Conservation (phyloP, 2,797 vertebrate genomes). For the Lepilemur septentrionalis region DNA sequence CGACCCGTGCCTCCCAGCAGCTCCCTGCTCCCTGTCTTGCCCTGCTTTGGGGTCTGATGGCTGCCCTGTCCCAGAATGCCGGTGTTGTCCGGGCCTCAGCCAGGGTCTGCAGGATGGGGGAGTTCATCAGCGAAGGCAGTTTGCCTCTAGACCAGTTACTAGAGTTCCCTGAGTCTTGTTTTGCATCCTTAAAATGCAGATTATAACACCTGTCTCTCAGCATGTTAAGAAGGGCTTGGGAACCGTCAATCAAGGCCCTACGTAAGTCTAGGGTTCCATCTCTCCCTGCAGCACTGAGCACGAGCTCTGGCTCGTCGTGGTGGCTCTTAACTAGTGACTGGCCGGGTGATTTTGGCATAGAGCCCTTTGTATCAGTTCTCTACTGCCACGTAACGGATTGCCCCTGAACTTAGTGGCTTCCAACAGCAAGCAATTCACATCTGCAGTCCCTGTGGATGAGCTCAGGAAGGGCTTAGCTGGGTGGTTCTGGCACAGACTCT, state of each 20-base stretch:
- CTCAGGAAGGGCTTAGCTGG: not conserved
- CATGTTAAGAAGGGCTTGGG: not conserved
- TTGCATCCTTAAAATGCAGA: not conserved
- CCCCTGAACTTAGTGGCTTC: not conserved
- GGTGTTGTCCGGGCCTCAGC: not conserved
- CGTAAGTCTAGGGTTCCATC: not conserved
- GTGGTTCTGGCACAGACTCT: too few species aligned
- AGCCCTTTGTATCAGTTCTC: fast-evolving
- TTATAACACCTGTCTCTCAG: not conserved
- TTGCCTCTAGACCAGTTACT: not conserved
- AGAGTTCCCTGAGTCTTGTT: not conserved
- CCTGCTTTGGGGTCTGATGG: not conserved
- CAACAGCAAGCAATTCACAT: not conserved
- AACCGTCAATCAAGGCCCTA: not conserved
- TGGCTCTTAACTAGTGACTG: not conserved
- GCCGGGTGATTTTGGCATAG: not conserved
- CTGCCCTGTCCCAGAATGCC: not conserved
- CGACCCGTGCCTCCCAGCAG: not conserved
- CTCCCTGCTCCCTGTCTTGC: not conserved
- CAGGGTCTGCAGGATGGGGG: not conserved
- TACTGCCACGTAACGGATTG: too few species aligned
- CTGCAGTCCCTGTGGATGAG: not conserved
- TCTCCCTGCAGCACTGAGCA: not conserved
- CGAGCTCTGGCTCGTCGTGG: not conserved
- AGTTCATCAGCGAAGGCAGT: not conserved